Percentiles rank a stretch among this genome's conserved stretches.
Conservation (phyloP, 2,113 vertebrate species). For the Microtus ochrogaster region DNA sequence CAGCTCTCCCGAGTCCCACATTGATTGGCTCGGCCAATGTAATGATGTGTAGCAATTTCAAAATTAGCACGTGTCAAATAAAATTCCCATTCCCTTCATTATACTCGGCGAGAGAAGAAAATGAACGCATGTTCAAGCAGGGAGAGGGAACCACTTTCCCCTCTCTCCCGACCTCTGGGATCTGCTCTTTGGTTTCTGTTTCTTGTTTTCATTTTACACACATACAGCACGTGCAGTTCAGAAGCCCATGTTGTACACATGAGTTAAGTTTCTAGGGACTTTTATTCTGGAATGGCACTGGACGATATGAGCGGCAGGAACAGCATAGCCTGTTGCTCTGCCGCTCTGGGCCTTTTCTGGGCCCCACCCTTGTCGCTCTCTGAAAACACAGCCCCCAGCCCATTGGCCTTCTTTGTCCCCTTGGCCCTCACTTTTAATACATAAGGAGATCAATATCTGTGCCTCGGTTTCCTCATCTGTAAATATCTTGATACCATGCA, state of each 20-base stretch:
- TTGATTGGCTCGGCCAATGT: neutral
- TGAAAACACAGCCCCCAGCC: neutral
- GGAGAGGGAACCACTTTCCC: neutral
- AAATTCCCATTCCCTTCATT: neutral
- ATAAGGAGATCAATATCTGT: neutral
- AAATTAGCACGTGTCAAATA: constrained; percentile 6
- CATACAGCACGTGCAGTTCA: neutral
- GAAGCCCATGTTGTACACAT: neutral
- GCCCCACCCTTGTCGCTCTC: too few relatives aligned
- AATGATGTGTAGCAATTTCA: constrained; percentile 14
- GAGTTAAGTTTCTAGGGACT: neutral
- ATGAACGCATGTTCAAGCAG: neutral
- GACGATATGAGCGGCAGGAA: neutral
- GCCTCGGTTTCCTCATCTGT: neutral
- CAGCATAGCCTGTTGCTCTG: neutral
- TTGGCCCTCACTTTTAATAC: neutral
- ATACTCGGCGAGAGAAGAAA: constrained; percentile 27
- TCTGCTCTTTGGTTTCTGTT: neutral
- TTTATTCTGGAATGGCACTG: neutral
- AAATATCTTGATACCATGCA: neutral
- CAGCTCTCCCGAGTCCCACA: neutral
- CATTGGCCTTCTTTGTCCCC: neutral
- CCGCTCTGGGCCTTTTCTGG: too few relatives aligned
- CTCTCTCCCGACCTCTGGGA: neutral
- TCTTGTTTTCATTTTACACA: neutral